Conservation (phyloP, 2,888 invertebrate species). For the Patella depressa region DNA sequence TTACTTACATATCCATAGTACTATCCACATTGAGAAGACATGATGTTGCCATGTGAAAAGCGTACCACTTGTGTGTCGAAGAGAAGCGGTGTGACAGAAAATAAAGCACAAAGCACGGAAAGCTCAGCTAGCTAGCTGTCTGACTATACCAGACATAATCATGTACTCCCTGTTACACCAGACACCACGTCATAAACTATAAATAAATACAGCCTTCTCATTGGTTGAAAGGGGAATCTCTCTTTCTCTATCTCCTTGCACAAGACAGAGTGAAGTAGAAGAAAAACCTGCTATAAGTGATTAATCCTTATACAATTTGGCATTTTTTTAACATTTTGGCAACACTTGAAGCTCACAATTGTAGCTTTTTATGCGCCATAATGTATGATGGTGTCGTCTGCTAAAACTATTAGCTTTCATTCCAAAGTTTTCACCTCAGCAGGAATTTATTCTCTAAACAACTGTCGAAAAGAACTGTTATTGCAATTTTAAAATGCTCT, state of each 20-base stretch:
- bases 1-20: background rate
- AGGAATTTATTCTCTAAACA: too few species aligned
- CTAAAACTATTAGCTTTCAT: too few species aligned
- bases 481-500: too few species aligned
- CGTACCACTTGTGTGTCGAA: constrained; percentile 7
- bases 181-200: constrained; percentile 24
- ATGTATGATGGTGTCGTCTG: too few species aligned
- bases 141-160: constrained; percentile 19
- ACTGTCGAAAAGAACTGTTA: too few species aligned
- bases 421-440: too few species aligned
- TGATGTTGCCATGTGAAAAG: constrained; percentile 5
- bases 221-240: constrained; percentile 19
- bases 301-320: constrained; percentile 6
- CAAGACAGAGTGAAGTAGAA: background rate
- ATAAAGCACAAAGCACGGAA: constrained; percentile 12
- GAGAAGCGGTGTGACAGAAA: constrained; percentile 8
- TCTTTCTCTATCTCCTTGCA: constrained; percentile 10
- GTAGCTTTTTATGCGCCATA: too few species aligned
- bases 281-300: background rate
- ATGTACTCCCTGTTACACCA: constrained; percentile 21
- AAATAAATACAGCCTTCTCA: constrained; percentile 16
- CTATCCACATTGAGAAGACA: constrained; percentile 3
- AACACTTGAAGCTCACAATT: background rate
- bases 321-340: constrained; percentile 8
- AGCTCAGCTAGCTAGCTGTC: constrained; percentile 13